phyloP scores from a whole-genome alignment of 1,140 invertebrate genomes.

The Drosophila melanica region DNA sequence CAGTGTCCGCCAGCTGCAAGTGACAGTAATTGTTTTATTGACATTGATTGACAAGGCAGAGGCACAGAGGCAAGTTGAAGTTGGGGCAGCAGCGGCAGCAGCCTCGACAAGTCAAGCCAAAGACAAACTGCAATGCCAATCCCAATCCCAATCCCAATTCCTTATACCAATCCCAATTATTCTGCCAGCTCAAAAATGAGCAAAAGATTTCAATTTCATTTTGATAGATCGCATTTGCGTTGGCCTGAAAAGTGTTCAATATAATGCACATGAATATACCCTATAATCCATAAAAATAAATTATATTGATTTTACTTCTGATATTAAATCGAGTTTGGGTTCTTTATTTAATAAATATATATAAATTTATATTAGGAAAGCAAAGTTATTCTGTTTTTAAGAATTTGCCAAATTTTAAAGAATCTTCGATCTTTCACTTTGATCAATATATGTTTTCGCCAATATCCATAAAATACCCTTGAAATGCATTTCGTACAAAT shows the following conservation, averaged over 20 bases:
- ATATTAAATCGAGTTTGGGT: neutral
- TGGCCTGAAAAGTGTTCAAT: neutral
- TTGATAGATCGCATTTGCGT: slow-evolving; percentile 72
- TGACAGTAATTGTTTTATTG: slow-evolving; percentile 84
- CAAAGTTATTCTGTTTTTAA: too few species aligned
- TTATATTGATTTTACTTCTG: too few species aligned
- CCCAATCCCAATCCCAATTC: slow-evolving; percentile 17
- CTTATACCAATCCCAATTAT: slow-evolving; percentile 48
- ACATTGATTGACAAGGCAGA: slow-evolving; percentile 80
- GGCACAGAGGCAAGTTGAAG: slow-evolving; percentile 19
- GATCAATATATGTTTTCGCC: too few species aligned
- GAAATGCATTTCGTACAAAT: too few species aligned
- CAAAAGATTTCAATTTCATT: slow-evolving; percentile 83
- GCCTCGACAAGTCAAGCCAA: slow-evolving; percentile 69
- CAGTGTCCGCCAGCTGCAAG: slow-evolving; percentile 69
- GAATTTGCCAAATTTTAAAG: too few species aligned
- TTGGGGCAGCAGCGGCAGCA: slow-evolving; percentile 15
- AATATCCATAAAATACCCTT: too few species aligned
- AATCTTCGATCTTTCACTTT: too few species aligned
- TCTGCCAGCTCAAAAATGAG: slow-evolving; percentile 72
- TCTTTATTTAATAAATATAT: too few species aligned
- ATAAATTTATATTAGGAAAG: too few species aligned
- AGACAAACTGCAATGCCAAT: slow-evolving; percentile 77
- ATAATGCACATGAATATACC: slow-evolving; percentile 12
- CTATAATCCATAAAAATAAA: neutral